Evolutionary conservation across 2,113 vertebrate genomes (phyloP).

Genomic region (Glaucomys volans): DNA sequence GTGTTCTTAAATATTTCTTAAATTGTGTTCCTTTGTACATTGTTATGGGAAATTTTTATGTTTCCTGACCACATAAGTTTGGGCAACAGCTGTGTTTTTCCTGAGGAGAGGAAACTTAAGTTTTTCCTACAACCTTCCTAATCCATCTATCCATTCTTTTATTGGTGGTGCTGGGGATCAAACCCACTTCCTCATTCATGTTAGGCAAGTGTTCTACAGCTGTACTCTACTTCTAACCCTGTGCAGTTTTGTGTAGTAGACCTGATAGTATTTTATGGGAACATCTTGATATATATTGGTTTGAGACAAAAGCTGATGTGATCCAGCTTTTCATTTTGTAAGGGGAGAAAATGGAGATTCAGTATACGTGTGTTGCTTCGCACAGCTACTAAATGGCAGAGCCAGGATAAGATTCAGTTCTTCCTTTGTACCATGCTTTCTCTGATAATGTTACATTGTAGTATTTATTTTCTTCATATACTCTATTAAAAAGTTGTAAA

Average conservation of each 20-base stretch:
- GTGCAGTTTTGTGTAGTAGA: not conserved
- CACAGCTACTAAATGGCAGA: not conserved
- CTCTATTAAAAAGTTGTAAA: conserved; percentile 34
- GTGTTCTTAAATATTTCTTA: conserved; percentile 46
- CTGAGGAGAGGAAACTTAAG: not conserved
- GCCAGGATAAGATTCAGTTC: not conserved
- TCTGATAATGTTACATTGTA: conserved; percentile 14
- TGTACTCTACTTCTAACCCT: not conserved
- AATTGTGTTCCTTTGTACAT: not conserved
- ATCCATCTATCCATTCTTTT: not conserved
- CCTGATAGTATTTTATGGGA: not conserved
- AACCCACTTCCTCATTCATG: not conserved
- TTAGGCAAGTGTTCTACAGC: not conserved
- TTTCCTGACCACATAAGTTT: conserved; percentile 6
- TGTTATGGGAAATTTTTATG: conserved; percentile 15
- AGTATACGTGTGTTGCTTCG: not conserved
- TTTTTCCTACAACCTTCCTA: conserved; percentile 24
- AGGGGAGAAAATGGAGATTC: not conserved
- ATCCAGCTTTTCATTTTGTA: not conserved
- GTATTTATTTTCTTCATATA: conserved; percentile 6
- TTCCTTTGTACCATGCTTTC: not conserved
- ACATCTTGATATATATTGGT: not conserved
- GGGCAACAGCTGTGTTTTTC: not conserved
- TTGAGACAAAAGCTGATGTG: conserved; percentile 35
- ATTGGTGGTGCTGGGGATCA: not conserved